phyloP scores from a whole-genome alignment of 2,797 vertebrate species.

The Mormyrops boulengeri region DNA sequence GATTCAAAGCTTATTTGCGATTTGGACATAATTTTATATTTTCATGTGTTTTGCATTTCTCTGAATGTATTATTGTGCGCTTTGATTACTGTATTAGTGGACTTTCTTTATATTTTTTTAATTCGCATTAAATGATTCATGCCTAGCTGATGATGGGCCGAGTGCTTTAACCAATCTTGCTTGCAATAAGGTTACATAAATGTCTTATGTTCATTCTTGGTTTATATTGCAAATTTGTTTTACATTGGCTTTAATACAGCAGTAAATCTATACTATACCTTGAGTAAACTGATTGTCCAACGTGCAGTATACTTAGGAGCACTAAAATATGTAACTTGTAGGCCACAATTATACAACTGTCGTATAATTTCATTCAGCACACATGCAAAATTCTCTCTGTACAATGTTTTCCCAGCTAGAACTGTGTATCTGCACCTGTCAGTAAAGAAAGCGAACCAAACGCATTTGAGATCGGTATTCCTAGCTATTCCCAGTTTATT shows the following conservation, averaged over 20 bases:
- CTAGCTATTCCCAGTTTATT: background rate
- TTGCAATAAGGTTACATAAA: background rate
- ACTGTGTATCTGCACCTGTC: background rate
- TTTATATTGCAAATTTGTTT: background rate
- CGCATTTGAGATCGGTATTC: background rate
- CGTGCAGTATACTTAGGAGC: background rate
- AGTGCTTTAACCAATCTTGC: background rate
- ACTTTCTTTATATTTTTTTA: background rate
- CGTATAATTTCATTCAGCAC: background rate
- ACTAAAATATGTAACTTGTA: background rate
- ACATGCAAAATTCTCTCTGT: background rate
- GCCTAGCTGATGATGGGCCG: background rate
- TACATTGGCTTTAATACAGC: background rate
- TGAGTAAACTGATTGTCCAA: background rate
- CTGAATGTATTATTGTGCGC: background rate
- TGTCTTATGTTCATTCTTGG: background rate
- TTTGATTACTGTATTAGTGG: background rate
- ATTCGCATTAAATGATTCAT: background rate
- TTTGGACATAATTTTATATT: background rate
- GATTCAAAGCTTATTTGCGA: background rate
- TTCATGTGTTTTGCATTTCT: constrained; percentile 5
- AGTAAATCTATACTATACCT: background rate
- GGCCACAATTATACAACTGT: background rate
- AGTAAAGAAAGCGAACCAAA: background rate
- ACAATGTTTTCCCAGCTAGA: background rate